A percentile compares a stretch with the other conserved stretches of the same genome.
These are phyloP conservation scores for Grantiella picta DNA, from an alignment of 2,113 vertebrate genomes.

Conservation along the genomic window DNA sequence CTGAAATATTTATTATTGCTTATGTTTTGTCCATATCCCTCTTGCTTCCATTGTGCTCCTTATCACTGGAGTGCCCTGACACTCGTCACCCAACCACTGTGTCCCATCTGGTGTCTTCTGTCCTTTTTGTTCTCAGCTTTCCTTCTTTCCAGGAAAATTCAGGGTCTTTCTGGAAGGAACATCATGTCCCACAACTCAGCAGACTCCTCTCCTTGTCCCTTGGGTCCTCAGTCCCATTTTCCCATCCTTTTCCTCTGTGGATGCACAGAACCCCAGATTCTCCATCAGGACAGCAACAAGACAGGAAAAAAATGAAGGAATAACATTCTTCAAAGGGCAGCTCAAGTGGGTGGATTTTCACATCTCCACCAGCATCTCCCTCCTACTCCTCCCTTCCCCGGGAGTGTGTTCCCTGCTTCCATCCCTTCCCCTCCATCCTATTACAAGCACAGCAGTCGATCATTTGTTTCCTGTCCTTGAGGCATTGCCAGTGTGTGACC, in stretches of 20 bases:
- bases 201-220: not conserved
- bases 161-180: not conserved
- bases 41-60: not conserved
- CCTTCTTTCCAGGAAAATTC: not conserved
- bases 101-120: not conserved
- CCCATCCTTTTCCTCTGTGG: not conserved
- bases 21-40: not conserved
- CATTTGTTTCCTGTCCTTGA: constrained; percentile 34
- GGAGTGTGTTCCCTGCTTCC: not conserved
- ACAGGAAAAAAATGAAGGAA: not conserved
- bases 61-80: not conserved
- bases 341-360: not conserved
- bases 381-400: not conserved
- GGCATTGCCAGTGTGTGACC: not conserved
- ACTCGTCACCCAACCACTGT: rapidly evolving
- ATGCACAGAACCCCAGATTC: not conserved
- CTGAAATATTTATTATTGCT: constrained; percentile 23
- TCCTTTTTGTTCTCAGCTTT: not conserved
- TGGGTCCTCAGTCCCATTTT: not conserved
- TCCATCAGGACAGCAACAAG: not conserved
- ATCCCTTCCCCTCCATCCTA: not conserved
- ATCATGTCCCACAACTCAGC: not conserved
- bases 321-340: not conserved
- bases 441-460: not conserved
- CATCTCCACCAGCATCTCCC: not conserved